Base-by-base conservation (phyloP, 2,113 vertebrate genomes). In the Delphinus delphis region DNA sequence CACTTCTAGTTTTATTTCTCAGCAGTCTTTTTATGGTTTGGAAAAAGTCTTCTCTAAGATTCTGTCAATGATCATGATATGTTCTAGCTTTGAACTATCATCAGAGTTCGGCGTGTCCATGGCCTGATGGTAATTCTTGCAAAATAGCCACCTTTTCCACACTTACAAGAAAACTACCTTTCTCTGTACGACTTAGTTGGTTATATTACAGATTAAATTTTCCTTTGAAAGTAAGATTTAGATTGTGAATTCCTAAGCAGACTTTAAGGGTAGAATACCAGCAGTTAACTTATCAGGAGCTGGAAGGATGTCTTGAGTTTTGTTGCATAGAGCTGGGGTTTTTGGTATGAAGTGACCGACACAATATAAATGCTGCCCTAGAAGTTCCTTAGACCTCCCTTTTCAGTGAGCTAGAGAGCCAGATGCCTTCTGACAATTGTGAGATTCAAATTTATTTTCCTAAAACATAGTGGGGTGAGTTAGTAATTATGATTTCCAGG, bases 21-120 rank as follows among this genome's bases (percentile, higher is more conserved):
- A 92, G 58, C 11, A 31, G 44, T n/a, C 60, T 84, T 97, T 96
- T 92, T 71, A 55, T 96, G 60, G 26, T 73, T 31, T 77, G 47
- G 14, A 88, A 80, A 85, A 88, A 31, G 28, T 86, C 63, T 55
- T 68, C 38, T 88, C 20, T 71, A 85, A 81, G 38, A 96, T 53
- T 93, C 81, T 88, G 47, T 91, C 23, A 41, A 23, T 94, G 38
- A 33, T 96, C 87, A 60, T 50, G 21, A 41, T 63, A 50, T 84
- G 28, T 63, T 92, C 70, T 86, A 89, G 95, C 74, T 92, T 95
- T 89, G 50, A 65, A 33, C 41, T 90, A 95, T 67, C 67, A 89
- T 87, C 38, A 68, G 68, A 89, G 10, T 68, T 85, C n/a, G 60
- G 10, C 41, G 20, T 53, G 26, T 60, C 10, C 36, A 9, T n/a